Evolutionary conservation across 2,888 invertebrate species (phyloP).

Genomic region (Oxycera nigricornis): DNA sequence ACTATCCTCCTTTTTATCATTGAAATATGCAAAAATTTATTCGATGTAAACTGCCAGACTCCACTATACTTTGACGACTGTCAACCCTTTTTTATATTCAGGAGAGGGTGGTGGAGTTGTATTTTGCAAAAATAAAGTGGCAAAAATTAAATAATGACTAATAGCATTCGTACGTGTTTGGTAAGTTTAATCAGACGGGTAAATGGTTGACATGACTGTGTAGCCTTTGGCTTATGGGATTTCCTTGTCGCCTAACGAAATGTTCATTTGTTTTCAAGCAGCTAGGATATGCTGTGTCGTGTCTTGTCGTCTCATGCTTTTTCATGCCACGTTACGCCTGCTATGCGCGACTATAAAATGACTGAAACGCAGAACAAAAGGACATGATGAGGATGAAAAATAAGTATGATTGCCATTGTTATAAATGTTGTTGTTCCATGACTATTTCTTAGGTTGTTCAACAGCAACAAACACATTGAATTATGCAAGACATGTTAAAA

Average conservation of each 20-base stretch:
- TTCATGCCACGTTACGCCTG: background rate
- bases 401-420: slow-evolving; percentile 17
- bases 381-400: slow-evolving; percentile 19
- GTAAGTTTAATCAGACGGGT: slow-evolving; percentile 38
- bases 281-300: no score
- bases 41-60: no score
- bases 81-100: background rate
- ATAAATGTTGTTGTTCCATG: background rate
- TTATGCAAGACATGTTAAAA: slow-evolving; percentile 50
- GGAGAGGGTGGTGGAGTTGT: no score
- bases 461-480: slow-evolving; percentile 47
- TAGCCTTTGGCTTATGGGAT: slow-evolving; percentile 41
- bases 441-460: background rate
- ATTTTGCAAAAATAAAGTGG: slow-evolving; percentile 42
- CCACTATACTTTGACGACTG: no score
- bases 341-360: background rate
- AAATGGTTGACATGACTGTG: slow-evolving; percentile 38
- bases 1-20: no score
- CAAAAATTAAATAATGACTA: slow-evolving; percentile 44
- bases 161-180: slow-evolving; percentile 41
- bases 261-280: slow-evolving; percentile 27
- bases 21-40: no score
- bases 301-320: no score
- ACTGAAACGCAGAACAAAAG: background rate
- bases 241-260: slow-evolving; percentile 24